Percentiles rank a stretch among this genome's conserved stretches.
These are phyloP conservation scores for Erebia palarica DNA, from an alignment of 2,888 invertebrate genomes.

Conservation along the genomic window DNA sequence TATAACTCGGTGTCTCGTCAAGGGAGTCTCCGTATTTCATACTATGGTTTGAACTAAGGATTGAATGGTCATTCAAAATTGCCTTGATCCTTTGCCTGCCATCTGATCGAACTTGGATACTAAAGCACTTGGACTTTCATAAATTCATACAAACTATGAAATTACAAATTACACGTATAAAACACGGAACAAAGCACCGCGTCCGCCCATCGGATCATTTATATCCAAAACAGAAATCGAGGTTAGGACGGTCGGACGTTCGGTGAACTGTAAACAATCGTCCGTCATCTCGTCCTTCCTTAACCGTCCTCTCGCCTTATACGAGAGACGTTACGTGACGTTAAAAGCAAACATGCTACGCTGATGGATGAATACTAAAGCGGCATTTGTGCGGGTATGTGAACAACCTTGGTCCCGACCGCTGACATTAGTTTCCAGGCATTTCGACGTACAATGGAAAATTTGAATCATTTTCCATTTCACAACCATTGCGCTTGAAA, in stretches of 20 bases:
- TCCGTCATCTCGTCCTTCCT: conserved; percentile 36
- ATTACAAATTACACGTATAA: background rate
- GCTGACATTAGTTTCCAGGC: conserved; percentile 47
- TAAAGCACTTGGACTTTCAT: no score
- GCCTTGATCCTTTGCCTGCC: no score
- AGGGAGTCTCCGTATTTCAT: no score
- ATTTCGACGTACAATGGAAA: conserved; percentile 37
- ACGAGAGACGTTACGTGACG: conserved; percentile 33
- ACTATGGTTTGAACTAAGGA: no score
- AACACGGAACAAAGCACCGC: background rate
- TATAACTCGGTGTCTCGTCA: no score
- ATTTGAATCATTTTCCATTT: conserved; percentile 15
- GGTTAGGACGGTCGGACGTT: conserved; percentile 38
- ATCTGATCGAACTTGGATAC: no score
- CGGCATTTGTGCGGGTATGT: conserved; percentile 27
- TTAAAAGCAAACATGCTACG: conserved; percentile 32
- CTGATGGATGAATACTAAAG: conserved; percentile 34
- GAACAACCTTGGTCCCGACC: conserved; percentile 48
- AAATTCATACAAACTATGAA: no score
- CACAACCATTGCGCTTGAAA: background rate
- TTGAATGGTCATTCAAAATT: no score
- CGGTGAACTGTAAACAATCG: conserved; percentile 38
- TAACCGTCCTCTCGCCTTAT: conserved; percentile 34
- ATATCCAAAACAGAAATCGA: conserved; percentile 31
- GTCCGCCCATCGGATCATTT: conserved; percentile 14